Evolutionary conservation across 2,888 invertebrate genomes (phyloP).

Genomic region (Ashinkailepas kermadecensis): DNA sequence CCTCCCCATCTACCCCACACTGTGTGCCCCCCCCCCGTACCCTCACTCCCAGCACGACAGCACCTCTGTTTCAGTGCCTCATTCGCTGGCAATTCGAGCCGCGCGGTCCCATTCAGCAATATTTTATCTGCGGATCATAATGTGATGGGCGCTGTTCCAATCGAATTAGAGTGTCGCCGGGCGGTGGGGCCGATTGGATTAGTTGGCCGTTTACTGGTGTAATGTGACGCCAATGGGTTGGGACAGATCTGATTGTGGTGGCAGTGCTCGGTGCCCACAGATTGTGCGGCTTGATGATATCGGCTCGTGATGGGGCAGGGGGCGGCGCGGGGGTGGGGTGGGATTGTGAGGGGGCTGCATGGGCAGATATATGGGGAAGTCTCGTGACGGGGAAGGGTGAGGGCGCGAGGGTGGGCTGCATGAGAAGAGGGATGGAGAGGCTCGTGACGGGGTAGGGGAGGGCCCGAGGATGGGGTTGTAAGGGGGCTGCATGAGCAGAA

Average conservation of each 20-base stretch:
- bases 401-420: no score
- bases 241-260: background rate
- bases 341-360: background rate
- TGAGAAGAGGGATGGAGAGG: no score
- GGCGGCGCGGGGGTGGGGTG: background rate
- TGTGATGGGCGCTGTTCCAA: background rate
- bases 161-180: background rate
- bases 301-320: background rate
- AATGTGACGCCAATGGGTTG: slow-evolving; percentile 1
- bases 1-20: no score
- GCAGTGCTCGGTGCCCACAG: background rate
- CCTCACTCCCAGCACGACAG: no score
- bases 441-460: no score
- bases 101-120: background rate
- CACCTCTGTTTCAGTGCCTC: no score
- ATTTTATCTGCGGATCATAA: slow-evolving; percentile 12
- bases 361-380: no score
- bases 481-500: no score
- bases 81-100: no score
- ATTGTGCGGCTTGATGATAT: background rate
- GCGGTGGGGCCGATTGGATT: background rate
- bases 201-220: background rate
- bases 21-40: no score
- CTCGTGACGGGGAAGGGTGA: no score
- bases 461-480: no score